Base-by-base conservation (phyloP, 2,888 invertebrate genomes). In the Notocelia uddmanniana region DNA sequence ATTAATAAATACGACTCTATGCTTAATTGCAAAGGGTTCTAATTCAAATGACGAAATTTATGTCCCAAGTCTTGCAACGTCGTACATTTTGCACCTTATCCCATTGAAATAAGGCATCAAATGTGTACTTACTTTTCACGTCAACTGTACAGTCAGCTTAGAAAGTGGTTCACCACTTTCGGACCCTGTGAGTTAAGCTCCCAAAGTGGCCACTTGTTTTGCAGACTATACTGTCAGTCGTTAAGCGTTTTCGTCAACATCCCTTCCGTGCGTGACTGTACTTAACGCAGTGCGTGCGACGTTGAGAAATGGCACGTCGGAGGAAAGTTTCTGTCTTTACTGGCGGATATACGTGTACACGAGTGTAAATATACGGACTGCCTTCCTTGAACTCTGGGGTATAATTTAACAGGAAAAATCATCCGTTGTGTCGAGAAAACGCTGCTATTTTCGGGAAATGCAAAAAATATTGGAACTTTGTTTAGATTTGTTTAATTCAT, bases 231-330 rank as follows among this genome's bases (percentile, higher is more conserved):
- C 18, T 34, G 18, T 50, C 21, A 19, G 52, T 54, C 9, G 37
- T 58, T 45, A 21, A 63, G 50, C 55, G 34, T 63, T 37, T 59
- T 62, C 59, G 62, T 54, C 52, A 59, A 34, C 60, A 34, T 66
- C 55, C 69, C 54, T 67, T 74, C 58, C 67, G 73, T 62, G 73
- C 67, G 57, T 66, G 69, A 58, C 69, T 68, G 71, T 75, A 74
- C 70, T 66, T 60, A 58, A 37, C 68, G 68, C 57, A 52, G 70
- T 75, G 74, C 66, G 68, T 55, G 68, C 55, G 74, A 73, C 74
- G 60, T 73, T 75, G 74, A 75, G 66, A 62, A 71, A 75, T 75
- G 74, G 68, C 54, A 59, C 73, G 55, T 37, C 23, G 57, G 34
- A 15, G 10, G 37, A 26, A 26, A 15, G 21, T 10, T 48, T 45